Conservation (phyloP, 2,888 invertebrate genomes). For the Yponomeuta malinellus region DNA sequence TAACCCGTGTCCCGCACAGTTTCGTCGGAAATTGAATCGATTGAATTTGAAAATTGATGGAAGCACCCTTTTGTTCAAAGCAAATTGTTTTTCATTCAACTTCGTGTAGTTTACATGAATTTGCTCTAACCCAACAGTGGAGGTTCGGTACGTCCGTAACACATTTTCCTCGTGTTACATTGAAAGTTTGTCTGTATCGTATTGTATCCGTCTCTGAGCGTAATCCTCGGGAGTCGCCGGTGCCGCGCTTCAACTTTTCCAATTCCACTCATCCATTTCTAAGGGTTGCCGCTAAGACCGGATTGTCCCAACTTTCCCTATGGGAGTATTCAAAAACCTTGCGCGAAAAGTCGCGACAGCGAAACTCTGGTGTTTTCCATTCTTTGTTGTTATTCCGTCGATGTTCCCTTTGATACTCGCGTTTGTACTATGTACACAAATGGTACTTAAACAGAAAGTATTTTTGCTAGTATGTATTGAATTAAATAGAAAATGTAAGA, state of each 20-base stretch:
- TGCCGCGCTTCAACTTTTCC: slow-evolving; percentile 54
- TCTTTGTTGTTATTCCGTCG: background rate
- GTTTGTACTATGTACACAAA: too few relatives aligned
- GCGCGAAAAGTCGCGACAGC: slow-evolving; percentile 1
- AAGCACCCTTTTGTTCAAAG: background rate
- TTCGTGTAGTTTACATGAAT: background rate
- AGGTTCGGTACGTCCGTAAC: background rate
- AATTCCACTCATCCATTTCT: slow-evolving; percentile 55
- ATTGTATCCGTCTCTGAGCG: slow-evolving; percentile 20
- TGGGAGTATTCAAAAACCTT: slow-evolving; percentile 47
- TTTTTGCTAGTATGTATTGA: too few relatives aligned
- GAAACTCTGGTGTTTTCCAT: background rate
- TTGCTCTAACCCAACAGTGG: background rate
- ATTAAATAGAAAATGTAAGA: too few relatives aligned
- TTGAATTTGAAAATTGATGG: background rate
- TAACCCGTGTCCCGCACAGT: background rate
- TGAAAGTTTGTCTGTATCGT: slow-evolving; percentile 12
- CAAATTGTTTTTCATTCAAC: background rate
- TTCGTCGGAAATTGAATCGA: background rate
- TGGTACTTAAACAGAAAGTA: too few relatives aligned
- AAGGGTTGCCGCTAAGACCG: slow-evolving; percentile 50
- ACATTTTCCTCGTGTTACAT: slow-evolving; percentile 6
- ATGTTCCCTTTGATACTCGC: background rate
- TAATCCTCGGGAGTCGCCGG: slow-evolving; percentile 40
- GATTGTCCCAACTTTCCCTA: slow-evolving; percentile 45